Base-by-base conservation (phyloP, 2,888 invertebrate genomes). In the Bombyx huttoni region DNA sequence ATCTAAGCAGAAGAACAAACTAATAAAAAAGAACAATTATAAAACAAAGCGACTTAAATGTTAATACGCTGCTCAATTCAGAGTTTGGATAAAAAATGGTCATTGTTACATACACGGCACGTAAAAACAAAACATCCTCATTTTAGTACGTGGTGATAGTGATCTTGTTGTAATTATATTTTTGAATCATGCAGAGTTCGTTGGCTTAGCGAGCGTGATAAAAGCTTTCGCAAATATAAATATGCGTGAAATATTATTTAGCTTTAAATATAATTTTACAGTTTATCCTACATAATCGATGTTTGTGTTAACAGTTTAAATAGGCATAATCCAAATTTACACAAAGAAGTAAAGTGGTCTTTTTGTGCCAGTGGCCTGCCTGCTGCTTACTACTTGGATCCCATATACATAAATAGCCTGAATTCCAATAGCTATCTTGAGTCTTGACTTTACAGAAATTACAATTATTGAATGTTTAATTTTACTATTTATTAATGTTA, bases 81-180 rank as follows among this genome's bases (percentile, higher is more conserved):
- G 66, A 51, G 50, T 51, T 54, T 48, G 52, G 53, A 66, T 75
- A 75, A 77, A 65, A 70, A 71, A 62, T 48, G 53, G 53, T 59
- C 63, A 53, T 67, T 63, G 64, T 67, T 65, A 54, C 55, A 56
- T 58, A 56, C 58, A 53, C 59, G 58, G 59, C 58, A 58, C 57
- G 55, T 61, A 63, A 63, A 71, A 74, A 76, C 75, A 75, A 75
- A 78, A 78, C 81, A 79, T 79, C 75, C 77, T 78, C 75, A 72
- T 74, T 24, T 75, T 74, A 65, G 68, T 70, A 64, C 63, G 57
- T 62, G 59, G 56, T 57, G 83, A 85, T 85, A 77, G 65, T 55
- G 58, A 85, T 85, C 82, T 71, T 54, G 35, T 54, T 56, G 68
- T 79, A 82, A 84, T 85, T 83, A 81, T 70, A 70, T 73, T 73